These are phyloP conservation scores for Thinocorus orbignyianus DNA, from an alignment of 2,113 vertebrate species.

Conservation along the genomic window DNA sequence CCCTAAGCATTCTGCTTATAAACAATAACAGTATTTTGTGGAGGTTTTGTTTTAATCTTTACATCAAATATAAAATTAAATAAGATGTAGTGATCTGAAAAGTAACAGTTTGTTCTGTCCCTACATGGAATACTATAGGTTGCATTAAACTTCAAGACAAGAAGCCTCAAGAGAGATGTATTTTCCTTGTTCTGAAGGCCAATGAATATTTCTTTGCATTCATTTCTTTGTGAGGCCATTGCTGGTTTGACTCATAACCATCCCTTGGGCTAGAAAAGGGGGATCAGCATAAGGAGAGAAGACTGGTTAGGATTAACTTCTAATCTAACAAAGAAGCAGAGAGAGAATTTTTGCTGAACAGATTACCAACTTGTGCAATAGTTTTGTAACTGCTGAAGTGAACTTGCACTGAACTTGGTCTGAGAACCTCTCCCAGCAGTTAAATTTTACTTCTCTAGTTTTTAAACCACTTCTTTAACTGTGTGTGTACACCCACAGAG, in stretches of 20 bases:
- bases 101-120: not conserved
- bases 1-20: not conserved
- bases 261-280: not conserved
- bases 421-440: not conserved
- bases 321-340: conserved; percentile 10
- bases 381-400: not conserved
- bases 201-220: not conserved
- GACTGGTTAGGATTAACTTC: not conserved
- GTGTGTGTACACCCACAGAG: not conserved
- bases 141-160: not conserved
- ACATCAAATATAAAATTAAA: not conserved
- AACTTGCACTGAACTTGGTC: not conserved
- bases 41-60: not conserved
- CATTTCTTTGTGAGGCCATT: not conserved
- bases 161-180: not conserved
- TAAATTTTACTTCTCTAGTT: not conserved
- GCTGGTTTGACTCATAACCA: not conserved
- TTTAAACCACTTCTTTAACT: conserved; percentile 9
- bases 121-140: not conserved
- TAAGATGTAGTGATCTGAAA: not conserved
- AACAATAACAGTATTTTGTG: not conserved
- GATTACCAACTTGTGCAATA: not conserved
- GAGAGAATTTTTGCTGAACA: not conserved
- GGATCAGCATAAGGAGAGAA: not conserved
- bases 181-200: not conserved